These are phyloP conservation scores for Aspidiotus rigidus DNA, from an alignment of 2,888 invertebrate genomes.

Conservation along the genomic window DNA sequence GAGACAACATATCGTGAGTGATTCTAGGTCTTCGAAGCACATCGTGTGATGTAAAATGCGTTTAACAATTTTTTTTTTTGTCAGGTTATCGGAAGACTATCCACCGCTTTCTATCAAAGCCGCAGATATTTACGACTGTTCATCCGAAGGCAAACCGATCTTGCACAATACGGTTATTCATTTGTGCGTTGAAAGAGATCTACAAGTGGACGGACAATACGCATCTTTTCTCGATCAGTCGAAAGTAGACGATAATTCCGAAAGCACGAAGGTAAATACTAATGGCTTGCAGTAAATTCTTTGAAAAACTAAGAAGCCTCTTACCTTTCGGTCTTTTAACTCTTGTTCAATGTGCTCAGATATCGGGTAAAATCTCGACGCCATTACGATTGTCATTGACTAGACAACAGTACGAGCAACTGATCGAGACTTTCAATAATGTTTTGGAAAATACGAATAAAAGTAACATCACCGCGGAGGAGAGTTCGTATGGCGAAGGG, in stretches of 20 bases:
- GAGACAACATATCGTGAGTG: slow-evolving; percentile 14
- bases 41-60: neutral
- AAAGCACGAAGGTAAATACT: slow-evolving; percentile 36
- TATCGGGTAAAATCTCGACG: slow-evolving; percentile 70
- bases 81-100: slow-evolving; percentile 13
- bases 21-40: neutral
- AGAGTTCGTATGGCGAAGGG: neutral
- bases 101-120: slow-evolving; percentile 21
- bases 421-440: slow-evolving; percentile 58
- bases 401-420: slow-evolving; percentile 79
- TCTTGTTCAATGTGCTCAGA: slow-evolving; percentile 42
- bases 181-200: slow-evolving; percentile 53
- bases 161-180: slow-evolving; percentile 79
- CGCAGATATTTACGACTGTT: slow-evolving; percentile 65
- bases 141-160: slow-evolving; percentile 68
- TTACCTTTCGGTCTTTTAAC: neutral
- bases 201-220: slow-evolving; percentile 16
- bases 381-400: slow-evolving; percentile 76
- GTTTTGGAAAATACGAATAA: slow-evolving; percentile 12
- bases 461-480: neutral
- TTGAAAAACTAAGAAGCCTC: neutral
- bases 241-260: slow-evolving; percentile 37
- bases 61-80: neutral
- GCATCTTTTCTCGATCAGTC: slow-evolving; percentile 39
- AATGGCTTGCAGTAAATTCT: neutral